phyloP scores from a whole-genome alignment of 2,888 invertebrate species.

The Cryptocheilus praepositus region DNA sequence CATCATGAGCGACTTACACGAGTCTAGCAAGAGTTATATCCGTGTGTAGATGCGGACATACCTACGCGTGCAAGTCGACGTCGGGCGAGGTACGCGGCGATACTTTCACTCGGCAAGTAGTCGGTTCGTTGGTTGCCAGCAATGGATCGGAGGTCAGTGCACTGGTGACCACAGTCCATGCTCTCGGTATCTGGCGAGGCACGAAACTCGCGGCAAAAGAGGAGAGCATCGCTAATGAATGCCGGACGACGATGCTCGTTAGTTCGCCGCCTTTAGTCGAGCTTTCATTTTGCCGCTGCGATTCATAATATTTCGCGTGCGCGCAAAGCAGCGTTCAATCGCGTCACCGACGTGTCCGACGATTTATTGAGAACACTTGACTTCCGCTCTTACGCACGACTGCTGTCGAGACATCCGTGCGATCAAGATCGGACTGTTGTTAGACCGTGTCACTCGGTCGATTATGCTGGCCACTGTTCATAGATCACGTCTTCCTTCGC shows the following conservation, averaged over 20 bases:
- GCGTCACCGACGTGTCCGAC: no score
- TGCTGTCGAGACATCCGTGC: no score
- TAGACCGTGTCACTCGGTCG: no score
- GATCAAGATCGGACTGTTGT: no score
- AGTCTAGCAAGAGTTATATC: conserved; percentile 18
- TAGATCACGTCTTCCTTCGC: no score
- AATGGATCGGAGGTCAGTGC: conserved; percentile 70
- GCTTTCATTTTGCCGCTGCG: conserved; percentile 2
- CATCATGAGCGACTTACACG: conserved; percentile 14
- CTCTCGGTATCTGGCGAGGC: conserved; percentile 37
- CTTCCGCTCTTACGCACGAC: no score
- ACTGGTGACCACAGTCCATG: conserved; percentile 59
- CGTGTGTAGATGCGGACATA: no score
- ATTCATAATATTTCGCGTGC: neutral
- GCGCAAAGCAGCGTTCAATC: neutral
- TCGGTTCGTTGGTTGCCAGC: conserved; percentile 59
- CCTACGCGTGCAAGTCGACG: no score
- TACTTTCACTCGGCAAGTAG: conserved; percentile 68
- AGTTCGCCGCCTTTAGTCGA: neutral
- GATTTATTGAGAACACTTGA: no score
- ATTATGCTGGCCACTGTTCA: no score
- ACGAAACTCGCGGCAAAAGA: conserved; percentile 39
- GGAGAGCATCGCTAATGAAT: conserved; percentile 31
- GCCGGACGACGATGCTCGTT: conserved; percentile 33
- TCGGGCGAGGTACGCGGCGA: conserved; percentile 25